Evolutionary conservation across 2,113 vertebrate genomes (phyloP), one percentile per base, ranked within the genome.

Genomic region (Grantiella picta): DNA sequence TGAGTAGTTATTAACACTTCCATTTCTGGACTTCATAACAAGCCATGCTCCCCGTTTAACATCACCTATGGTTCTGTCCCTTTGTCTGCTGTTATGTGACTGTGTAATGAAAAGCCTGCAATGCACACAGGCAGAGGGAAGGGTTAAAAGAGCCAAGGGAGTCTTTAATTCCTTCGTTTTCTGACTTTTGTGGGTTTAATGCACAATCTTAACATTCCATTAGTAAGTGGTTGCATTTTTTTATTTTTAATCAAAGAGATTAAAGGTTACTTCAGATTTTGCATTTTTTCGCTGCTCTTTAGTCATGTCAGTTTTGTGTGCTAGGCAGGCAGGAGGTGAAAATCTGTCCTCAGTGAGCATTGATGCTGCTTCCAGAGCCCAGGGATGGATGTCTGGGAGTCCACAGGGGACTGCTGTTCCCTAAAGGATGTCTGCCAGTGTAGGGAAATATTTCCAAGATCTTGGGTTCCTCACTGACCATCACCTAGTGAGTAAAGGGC

Each of bases 101-200:
- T 83, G 59, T 31, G 63, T 90, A 94, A 92, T 96, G 90, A 97
- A 95, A 95, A 90, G 47, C 94, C 66, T 35, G 35, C 35, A 52
- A 50, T 27, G 61, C 73, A 23, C 45, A 52, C 61, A 45, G 90
- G 90, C 91, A 90, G 91, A 95, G 79, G 84, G 54, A 93, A 94
- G 88, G 95, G 77, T 97, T 97, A 97, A 96, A 83, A 86, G 96
- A 94, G 88, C 94, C 66, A 40, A 56, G 97, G 96, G 97, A 97
- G 75, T 61, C 89, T 94, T 96, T 97, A 97, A 97, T 92, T 96
- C 96, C 89, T 95, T 92, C 52, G 0, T 97, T 97, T 97, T 96
- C 97, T 97, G 93, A 96, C 94, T 97, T 97, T 94, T 93, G 76
- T 96, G 96, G 89, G 63, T 97, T 98, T 97, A 97, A 95, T 95